Percentiles rank a stretch among this genome's conserved stretches.
phyloP scores from a whole-genome alignment of 2,888 invertebrate species.

The Kuschelorhynchus macadamiae region DNA sequence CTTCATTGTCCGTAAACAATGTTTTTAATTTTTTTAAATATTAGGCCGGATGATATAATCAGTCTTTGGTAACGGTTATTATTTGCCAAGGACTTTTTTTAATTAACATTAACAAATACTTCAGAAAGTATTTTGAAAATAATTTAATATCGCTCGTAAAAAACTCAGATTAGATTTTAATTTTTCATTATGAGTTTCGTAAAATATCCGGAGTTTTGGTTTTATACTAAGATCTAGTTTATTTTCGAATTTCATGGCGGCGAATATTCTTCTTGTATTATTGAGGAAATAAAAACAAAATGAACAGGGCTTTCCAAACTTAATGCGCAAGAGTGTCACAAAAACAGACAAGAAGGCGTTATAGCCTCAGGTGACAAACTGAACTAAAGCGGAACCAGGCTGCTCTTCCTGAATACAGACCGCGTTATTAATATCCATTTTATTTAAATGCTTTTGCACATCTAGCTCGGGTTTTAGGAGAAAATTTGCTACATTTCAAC shows the following conservation, averaged over 20 bases:
- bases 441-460: conserved; percentile 14
- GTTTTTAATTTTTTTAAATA: too few species aligned
- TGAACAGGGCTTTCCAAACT: conserved; percentile 35
- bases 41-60: too few species aligned
- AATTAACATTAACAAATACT: too few species aligned
- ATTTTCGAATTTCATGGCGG: conserved; percentile 24
- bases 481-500: background rate
- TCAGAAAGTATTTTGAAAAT: too few species aligned
- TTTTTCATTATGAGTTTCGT: too few species aligned
- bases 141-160: too few species aligned
- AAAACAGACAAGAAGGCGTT: conserved; percentile 28
- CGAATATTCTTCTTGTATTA: conserved; percentile 34
- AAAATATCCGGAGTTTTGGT: too few species aligned
- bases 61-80: too few species aligned
- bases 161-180: too few species aligned
- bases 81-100: too few species aligned
- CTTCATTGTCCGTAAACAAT: too few species aligned
- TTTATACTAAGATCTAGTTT: too few species aligned
- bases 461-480: conserved; percentile 1
- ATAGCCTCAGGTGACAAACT: conserved; percentile 28
- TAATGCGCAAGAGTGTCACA: conserved; percentile 30
- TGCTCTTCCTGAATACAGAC: conserved; percentile 26
- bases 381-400: conserved; percentile 23
- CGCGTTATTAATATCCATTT: conserved; percentile 22
- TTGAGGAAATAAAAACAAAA: conserved; percentile 40